A percentile compares a stretch with the other conserved stretches of the same genome.
Conservation (phyloP, 2,797 vertebrate genomes). For the Sebastes hopkinsi region DNA sequence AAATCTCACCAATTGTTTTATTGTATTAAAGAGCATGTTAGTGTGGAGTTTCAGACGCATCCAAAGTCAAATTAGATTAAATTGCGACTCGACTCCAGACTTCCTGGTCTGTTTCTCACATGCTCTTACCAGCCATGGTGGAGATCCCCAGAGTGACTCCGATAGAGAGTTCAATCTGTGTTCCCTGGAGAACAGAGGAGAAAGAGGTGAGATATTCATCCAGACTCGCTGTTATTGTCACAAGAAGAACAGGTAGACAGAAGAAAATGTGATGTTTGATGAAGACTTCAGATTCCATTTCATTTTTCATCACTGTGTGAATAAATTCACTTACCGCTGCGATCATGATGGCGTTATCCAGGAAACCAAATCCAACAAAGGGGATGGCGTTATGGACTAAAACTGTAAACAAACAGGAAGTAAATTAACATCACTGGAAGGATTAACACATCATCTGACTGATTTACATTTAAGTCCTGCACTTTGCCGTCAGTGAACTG, state of each 20-base stretch:
- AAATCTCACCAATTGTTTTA: no score
- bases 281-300: neutral
- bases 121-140: constrained; percentile 93
- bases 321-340: constrained; percentile 87
- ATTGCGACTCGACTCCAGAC: neutral
- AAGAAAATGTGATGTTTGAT: neutral
- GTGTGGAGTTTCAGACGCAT: neutral
- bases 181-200: constrained; percentile 85
- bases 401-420: constrained; percentile 77
- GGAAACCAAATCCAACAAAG: constrained; percentile 96
- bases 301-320: neutral
- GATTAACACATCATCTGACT: neutral
- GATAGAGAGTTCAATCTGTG: constrained; percentile 95
- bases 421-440: neutral
- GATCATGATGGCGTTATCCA: constrained; percentile 99
- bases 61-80: neutral
- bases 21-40: no score
- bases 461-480: neutral
- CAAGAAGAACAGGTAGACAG: neutral
- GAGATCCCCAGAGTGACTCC: constrained; percentile 96
- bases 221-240: neutral
- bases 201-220: neutral
- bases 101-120: neutral
- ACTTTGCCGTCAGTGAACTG: neutral
- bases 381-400: constrained; percentile 95